Evolutionary conservation across 2,888 invertebrate genomes (phyloP), one percentile per base, ranked within the genome.

Genomic region (Eupithecia inturbata): DNA sequence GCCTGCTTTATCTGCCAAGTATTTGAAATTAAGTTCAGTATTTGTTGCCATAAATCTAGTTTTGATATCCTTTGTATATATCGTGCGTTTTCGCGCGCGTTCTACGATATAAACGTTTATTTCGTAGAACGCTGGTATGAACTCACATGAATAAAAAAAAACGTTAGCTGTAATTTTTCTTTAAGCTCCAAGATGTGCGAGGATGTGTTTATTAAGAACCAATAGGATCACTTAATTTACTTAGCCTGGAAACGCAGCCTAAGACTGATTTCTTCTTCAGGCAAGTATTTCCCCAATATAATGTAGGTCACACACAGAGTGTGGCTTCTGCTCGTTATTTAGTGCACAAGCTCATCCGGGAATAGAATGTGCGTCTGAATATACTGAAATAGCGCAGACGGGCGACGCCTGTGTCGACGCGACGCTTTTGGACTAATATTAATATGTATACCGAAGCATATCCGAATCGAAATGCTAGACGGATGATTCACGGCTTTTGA

Each of bases 301-400:
- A 64, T 69, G 22, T 77, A 75, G 77, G 77, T 77, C 77, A 77
- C 39, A 60, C 63, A 53, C 66, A 68, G 67, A 76, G 76, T 73
- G 71, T 73, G 63, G 71, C 76, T 77, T 77, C 75, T 77, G 71
- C 75, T 57, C 69, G 63, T 71, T 71, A 69, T 66, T 67, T 62
- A 72, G 72, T 74, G 68, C 70, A 62, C 68, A 26, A 39, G 53
- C 69, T 88, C 88, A 87, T 86, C 81, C 87, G 74, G 82, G 84
- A 88, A 89, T 90, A 89, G 86, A 64, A 71, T 63, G 70, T 80
- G 77, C 81, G 82, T 74, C 81, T 64, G 33, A 36, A 64, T 28
- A 33, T 64, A 80, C 87, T 72, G 82, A 90, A 90, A 91, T 91
- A 91, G 85, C 89, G 85, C 87, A 91, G 91, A 91, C 90, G 86